Base-by-base conservation (phyloP, 2,888 invertebrate species). In the Eilema caniola region DNA sequence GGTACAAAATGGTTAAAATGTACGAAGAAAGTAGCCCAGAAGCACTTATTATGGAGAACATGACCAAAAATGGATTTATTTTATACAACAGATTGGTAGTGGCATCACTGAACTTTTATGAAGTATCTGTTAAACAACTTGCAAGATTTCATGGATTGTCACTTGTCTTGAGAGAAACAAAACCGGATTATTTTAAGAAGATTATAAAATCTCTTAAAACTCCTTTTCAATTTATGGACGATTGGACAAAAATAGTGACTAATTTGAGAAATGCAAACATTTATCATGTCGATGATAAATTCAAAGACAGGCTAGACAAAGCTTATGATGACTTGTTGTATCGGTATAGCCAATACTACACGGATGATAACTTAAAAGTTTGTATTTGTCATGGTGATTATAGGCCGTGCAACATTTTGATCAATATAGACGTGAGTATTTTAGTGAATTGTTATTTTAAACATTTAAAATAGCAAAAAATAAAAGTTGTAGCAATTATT, bases 131-230 rank as follows among this genome's bases (percentile, higher is more conserved):
- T 2, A 79, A 82, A 70, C 82, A 88, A 64, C 77, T 90, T 20
- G 90, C 90, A 0, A 89, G 83, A 71, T 85, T 89, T 24, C 90
- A 90, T 67, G 86, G 82, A 0, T 70, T 90, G 0, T 86, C 88
- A 7, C 85, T 86, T 71, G 85, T 81, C 2, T 57, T 90, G 37
- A 76, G 87, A 83, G 71, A 76, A 5, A 82, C 76, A 67, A 72
- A 70, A 37, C 85, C 85, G 0, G 82, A 84, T 31, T 91, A 84
- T 73, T 90, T 85, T 69, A 74, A 86, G 8, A 75, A 70, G 2
- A 79, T 79, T 53, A 73, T 86, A 2, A 77, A 77, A 73, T 25
- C 60, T 11, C 62, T 83, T 28, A 75, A 82, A 41, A 73, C 71
- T 7, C 70, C 73, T 11, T 76, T 78, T 37, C 63, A 63, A 47